Conservation (phyloP, 1,140 invertebrate genomes). For the Plectrocnemia conspersa region DNA sequence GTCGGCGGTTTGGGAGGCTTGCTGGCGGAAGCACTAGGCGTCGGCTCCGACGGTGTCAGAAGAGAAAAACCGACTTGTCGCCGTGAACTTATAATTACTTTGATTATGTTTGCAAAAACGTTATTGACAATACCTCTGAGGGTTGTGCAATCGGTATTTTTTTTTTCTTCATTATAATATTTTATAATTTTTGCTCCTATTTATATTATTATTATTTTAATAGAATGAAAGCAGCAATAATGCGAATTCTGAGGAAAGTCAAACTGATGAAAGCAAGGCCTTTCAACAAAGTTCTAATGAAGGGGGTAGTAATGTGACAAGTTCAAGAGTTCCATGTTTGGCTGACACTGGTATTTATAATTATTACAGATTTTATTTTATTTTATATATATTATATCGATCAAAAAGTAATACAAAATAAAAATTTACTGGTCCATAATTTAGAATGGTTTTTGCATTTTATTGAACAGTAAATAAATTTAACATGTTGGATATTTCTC, state of each 20-base stretch:
- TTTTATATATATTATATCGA: neutral
- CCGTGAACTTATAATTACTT: slow-evolving; percentile 44
- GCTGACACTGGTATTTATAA: slow-evolving; percentile 60
- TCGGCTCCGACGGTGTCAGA: slow-evolving; percentile 33
- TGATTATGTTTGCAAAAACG: slow-evolving; percentile 48
- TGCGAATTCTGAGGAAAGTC: slow-evolving; percentile 48
- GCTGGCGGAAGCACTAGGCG: slow-evolving; percentile 43
- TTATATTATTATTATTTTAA: neutral
- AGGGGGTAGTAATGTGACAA: slow-evolving; percentile 39
- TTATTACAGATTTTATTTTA: slow-evolving; percentile 23
- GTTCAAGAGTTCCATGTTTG: slow-evolving; percentile 56
- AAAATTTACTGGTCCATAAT: too few relatives aligned
- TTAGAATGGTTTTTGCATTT: too few relatives aligned
- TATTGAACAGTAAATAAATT: too few relatives aligned
- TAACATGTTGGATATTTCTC: neutral
- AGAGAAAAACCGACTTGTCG: slow-evolving; percentile 41
- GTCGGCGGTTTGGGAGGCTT: slow-evolving; percentile 39
- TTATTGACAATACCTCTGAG: slow-evolving; percentile 66
- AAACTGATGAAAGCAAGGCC: slow-evolving; percentile 77
- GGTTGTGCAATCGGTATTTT: slow-evolving; percentile 3
- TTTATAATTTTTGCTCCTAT: slow-evolving; percentile 1
- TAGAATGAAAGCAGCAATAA: slow-evolving; percentile 16
- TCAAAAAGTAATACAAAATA: neutral
- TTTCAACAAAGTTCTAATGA: slow-evolving; percentile 58
- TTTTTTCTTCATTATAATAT: neutral